Conservation (phyloP, 2,113 vertebrate genomes). For the Cyanoderma ruficeps region DNA sequence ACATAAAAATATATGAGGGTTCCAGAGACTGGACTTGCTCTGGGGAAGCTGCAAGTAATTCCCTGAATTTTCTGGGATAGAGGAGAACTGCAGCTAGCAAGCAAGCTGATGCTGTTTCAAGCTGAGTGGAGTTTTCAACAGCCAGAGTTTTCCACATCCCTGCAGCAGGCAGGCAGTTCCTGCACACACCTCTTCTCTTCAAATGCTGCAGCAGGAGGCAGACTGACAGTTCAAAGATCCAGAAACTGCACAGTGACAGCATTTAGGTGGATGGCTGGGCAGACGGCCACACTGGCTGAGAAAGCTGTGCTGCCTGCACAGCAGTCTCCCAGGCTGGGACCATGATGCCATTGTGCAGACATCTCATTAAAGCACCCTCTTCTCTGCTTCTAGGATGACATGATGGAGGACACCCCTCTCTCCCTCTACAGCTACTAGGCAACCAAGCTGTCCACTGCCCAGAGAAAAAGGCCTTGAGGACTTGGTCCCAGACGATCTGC, state of each 20-base stretch:
- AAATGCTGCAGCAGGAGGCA: slow-evolving; percentile 3
- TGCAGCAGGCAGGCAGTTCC: not conserved
- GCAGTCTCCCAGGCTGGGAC: not conserved
- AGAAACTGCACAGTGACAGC: not conserved
- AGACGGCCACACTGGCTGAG: not conserved
- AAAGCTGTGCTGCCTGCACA: not conserved
- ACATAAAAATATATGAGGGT: not conserved
- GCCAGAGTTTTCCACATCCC: not conserved
- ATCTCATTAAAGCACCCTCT: slow-evolving; percentile 17
- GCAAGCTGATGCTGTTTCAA: not conserved
- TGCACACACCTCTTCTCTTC: not conserved
- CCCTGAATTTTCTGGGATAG: not conserved
- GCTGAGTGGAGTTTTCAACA: not conserved
- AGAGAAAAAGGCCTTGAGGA: slow-evolving; percentile 43
- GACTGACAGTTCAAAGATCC: not conserved
- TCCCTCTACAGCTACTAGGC: slow-evolving; percentile 91
- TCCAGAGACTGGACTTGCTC: not conserved
- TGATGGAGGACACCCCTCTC: slow-evolving; percentile 92
- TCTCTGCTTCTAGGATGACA: slow-evolving; percentile 83
- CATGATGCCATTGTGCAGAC: not conserved
- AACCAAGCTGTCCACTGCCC: slow-evolving; percentile 17
- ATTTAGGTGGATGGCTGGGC: not conserved
- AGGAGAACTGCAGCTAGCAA: not conserved
- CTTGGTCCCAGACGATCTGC: slow-evolving; percentile 34
- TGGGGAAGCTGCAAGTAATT: not conserved